Evolutionary conservation across 2,888 invertebrate species (phyloP), one percentile per base, ranked within the genome.

Genomic region (Drosophila monieri): DNA sequence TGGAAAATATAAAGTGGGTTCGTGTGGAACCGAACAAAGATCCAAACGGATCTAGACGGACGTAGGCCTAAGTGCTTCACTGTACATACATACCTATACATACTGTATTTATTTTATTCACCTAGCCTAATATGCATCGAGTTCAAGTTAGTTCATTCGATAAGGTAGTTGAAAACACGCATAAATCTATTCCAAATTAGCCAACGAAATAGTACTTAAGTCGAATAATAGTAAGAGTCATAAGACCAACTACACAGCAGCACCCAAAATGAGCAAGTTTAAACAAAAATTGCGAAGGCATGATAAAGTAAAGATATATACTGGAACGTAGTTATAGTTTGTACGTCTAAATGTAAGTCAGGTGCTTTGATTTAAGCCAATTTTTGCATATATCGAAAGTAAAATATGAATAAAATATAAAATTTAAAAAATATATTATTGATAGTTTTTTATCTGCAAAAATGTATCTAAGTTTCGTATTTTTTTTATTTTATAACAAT

Each of bases 111-210:
- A 81, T 81, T 84, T 72, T 41, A 65, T 15, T 73, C 70, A 41
- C 66, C 41, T 73, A 64, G 57, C 55, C 39, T 74, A 61, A 47
- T 55, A 41, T 21, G n/a, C 35, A 39, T 32, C 46, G 30, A 66
- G 52, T 65, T 32, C 37, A 79, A 62, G 57, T 52, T 69, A 55
- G 76, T 10, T 39, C 37, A 60, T 73, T 25, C 58, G 64, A 41
- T 60, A 74, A 70, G 68, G 68, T 80, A 81, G 87, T 87, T 85
- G 76, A 85, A 85, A 84, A 84, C 84, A 84, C 84, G 84, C 84
- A 84, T 84, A 84, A 84, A 81, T 85, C 75, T 88, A 88, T 88
- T 85, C 85, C 72, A 84, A 83, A 79, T 83, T 84, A 88, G 85
- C 74, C 79, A 84, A 87, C 83, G 69, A 87, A 66, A 53, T 87